Percentiles rank a stretch among this genome's conserved stretches.
Conservation (phyloP, 2,797 vertebrate genomes). For the Acropternis orthonyx region DNA sequence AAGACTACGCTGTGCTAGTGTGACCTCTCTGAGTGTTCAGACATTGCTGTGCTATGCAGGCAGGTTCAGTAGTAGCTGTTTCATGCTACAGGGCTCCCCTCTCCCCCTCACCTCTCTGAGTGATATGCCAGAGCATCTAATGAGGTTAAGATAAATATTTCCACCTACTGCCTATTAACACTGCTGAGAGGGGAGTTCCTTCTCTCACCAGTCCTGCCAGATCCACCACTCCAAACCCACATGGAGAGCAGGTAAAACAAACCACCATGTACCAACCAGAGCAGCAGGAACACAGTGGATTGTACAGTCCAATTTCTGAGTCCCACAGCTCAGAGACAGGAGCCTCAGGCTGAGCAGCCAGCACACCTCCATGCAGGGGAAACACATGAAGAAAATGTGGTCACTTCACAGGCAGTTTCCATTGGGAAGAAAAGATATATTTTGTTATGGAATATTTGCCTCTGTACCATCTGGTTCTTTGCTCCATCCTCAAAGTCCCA, state of each 20-base stretch:
- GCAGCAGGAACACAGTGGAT: background rate
- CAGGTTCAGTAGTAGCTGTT: background rate
- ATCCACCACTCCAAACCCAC: background rate
- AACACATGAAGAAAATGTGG: accelerated
- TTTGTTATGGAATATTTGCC: background rate
- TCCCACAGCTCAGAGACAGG: accelerated
- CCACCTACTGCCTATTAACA: background rate
- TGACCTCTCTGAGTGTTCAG: background rate
- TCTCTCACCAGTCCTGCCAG: background rate
- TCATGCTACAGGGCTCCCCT: background rate
- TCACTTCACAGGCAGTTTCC: background rate
- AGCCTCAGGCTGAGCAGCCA: background rate
- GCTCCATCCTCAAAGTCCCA: background rate
- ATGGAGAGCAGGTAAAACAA: background rate
- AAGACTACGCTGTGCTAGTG: background rate
- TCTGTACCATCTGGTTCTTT: background rate
- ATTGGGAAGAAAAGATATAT: background rate
- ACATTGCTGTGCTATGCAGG: background rate
- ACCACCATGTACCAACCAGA: background rate
- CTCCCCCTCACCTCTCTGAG: background rate
- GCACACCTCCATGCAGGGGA: background rate
- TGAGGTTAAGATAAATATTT: background rate
- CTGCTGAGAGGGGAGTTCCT: background rate
- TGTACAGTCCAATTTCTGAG: background rate
- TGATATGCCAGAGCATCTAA: background rate